These are phyloP conservation scores for Morinoia aosen DNA, from an alignment of 2,888 invertebrate genomes.

Conservation along the genomic window DNA sequence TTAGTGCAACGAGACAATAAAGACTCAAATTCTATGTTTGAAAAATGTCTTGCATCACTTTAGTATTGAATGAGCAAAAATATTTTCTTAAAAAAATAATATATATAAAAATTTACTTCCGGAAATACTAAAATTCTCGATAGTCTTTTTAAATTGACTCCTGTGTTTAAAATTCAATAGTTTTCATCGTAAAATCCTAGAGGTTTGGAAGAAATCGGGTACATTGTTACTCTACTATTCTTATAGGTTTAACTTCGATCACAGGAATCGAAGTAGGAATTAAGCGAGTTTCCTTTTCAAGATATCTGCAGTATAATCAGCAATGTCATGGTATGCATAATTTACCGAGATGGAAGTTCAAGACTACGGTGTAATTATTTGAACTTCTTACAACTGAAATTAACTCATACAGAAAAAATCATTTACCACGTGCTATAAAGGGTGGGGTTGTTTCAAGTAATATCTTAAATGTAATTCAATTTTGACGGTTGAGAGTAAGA, in stretches of 20 bases:
- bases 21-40: not conserved
- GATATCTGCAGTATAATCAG: not conserved
- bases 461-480: not conserved
- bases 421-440: not conserved
- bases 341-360: not conserved
- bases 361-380: not conserved
- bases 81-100: not conserved
- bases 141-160: too few species aligned
- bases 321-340: not conserved
- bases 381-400: not conserved
- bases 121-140: too few species aligned
- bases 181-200: too few species aligned
- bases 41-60: not conserved
- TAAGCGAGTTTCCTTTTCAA: too few species aligned
- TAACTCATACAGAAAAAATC: not conserved
- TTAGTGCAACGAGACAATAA: slow-evolving; percentile 7
- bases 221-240: too few species aligned
- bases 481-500: not conserved
- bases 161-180: too few species aligned
- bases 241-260: too few species aligned
- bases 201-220: too few species aligned
- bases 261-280: too few species aligned
- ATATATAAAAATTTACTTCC: not conserved
- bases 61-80: not conserved
- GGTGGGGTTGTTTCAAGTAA: not conserved